A percentile compares a stretch with the other conserved stretches of the same genome.
These are phyloP conservation scores for Polypedilum vanderplanki DNA, from an alignment of 1,140 invertebrate genomes.

Conservation along the genomic window DNA sequence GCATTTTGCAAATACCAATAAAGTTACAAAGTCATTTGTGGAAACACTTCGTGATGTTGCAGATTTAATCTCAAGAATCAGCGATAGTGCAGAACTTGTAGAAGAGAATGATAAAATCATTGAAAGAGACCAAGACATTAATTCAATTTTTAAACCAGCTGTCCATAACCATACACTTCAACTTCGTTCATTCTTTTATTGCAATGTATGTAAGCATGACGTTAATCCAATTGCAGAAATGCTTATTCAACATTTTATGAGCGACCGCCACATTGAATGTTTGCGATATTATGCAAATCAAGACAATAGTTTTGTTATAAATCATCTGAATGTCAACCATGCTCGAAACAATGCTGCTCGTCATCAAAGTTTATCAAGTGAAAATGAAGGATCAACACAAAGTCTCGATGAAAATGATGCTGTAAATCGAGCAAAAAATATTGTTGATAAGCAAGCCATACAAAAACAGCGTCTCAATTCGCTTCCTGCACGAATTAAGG, in stretches of 20 bases:
- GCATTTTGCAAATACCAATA: not conserved
- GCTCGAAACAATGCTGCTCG: not conserved
- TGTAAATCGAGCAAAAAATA: too few species aligned
- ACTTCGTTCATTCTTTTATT: not conserved
- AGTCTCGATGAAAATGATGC: not conserved
- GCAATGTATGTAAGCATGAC: not conserved
- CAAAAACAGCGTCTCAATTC: not conserved
- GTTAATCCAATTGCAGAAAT: not conserved
- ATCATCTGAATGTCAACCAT: not conserved
- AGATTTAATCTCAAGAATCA: not conserved
- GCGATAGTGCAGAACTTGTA: not conserved
- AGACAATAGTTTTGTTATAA: not conserved
- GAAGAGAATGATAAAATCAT: not conserved
- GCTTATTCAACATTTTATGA: not conserved
- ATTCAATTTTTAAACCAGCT: not conserved
- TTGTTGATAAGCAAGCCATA: not conserved
- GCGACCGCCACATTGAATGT: not conserved
- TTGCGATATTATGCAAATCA: not conserved
- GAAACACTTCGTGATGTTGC: not conserved
- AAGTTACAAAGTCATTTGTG: not conserved
- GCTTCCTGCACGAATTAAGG: not conserved
- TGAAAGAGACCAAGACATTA: not conserved
- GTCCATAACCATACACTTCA: not conserved
- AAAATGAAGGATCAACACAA: not conserved
- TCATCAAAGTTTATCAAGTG: too few species aligned